Evolutionary conservation across 1,140 invertebrate species (phyloP).

Genomic region (Drosophila athabasca): DNA sequence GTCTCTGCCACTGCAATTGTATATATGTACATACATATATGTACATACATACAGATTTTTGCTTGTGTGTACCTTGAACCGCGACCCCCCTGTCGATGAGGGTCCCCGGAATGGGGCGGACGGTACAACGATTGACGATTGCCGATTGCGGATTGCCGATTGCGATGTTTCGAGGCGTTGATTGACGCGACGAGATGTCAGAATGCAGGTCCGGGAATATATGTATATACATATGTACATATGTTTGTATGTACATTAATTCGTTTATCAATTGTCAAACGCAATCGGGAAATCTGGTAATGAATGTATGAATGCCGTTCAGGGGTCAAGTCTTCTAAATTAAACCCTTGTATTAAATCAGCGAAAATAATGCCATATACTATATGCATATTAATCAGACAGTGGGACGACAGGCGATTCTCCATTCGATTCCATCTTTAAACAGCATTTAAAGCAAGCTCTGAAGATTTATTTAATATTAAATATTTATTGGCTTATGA

Average conservation of each 20-base stretch:
- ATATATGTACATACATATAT: slow-evolving; percentile 4
- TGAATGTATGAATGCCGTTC: too few relatives aligned
- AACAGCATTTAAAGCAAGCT: too few relatives aligned
- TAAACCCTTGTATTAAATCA: too few relatives aligned
- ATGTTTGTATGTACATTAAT: slow-evolving; percentile 1
- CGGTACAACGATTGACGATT: slow-evolving; percentile 2
- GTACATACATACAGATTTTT: slow-evolving; percentile 4
- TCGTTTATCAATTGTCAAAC: slow-evolving; percentile 4
- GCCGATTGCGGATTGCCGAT: not conserved
- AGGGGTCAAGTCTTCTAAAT: too few relatives aligned
- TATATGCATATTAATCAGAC: too few relatives aligned
- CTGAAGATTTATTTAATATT: too few relatives aligned
- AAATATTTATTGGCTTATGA: too few relatives aligned
- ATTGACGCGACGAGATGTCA: slow-evolving; percentile 41
- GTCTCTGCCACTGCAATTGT: slow-evolving; percentile 4
- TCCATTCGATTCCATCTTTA: too few relatives aligned
- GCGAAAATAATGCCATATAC: too few relatives aligned
- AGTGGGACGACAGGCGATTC: too few relatives aligned
- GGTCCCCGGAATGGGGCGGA: not conserved
- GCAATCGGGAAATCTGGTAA: not conserved
- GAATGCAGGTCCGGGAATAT: slow-evolving; percentile 17
- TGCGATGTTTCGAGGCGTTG: slow-evolving; percentile 16
- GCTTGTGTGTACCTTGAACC: slow-evolving; percentile 52
- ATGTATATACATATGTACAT: slow-evolving; percentile 8
- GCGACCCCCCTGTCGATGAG: slow-evolving; percentile 37